Conservation (phyloP, 2,888 invertebrate species). For the Drosophila fulvimacula region DNA sequence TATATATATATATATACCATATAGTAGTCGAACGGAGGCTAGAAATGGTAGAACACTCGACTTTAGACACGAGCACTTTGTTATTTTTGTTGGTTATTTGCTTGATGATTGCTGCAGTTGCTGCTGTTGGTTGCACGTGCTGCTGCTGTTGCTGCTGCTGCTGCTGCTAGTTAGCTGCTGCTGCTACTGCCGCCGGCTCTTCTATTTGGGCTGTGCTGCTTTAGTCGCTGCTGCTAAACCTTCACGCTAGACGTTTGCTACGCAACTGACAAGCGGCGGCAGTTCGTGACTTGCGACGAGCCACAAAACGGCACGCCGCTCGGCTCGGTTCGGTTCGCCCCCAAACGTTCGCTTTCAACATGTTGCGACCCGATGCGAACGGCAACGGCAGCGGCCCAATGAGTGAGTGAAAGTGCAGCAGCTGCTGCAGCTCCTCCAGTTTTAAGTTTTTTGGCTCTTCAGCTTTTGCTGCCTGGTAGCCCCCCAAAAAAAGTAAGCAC, state of each 20-base stretch:
- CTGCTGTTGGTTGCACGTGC: conserved; percentile 45
- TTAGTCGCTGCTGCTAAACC: conserved; percentile 60
- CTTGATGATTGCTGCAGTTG: conserved; percentile 28
- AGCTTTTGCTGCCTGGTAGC: conserved; percentile 17
- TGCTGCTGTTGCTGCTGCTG: conserved; percentile 31
- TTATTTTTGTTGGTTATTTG: conserved; percentile 2
- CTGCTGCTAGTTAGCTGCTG: conserved; percentile 33
- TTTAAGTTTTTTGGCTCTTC: conserved; percentile 11
- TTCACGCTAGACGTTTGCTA: conserved; percentile 75
- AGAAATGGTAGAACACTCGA: conserved; percentile 32
- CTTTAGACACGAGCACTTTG: conserved; percentile 35
- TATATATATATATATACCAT: conserved; percentile 4
- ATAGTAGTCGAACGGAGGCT: conserved; percentile 25
- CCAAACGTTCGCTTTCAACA: conserved; percentile 49
- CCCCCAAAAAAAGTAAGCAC: conserved; percentile 1
- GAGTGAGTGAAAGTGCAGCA: conserved; percentile 40
- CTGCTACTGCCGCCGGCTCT: conserved; percentile 38
- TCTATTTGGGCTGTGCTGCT: conserved; percentile 7
- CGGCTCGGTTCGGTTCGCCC: conserved; percentile 45
- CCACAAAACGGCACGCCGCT: conserved; percentile 24
- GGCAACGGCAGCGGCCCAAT: background rate
- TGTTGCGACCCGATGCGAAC: conserved; percentile 45
- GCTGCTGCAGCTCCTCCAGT: conserved; percentile 1
- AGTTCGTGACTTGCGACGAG: conserved; percentile 41
- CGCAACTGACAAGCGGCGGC: conserved; percentile 67